phyloP scores from a whole-genome alignment of 2,113 vertebrate genomes.

The Coregonus clupeaformis region DNA sequence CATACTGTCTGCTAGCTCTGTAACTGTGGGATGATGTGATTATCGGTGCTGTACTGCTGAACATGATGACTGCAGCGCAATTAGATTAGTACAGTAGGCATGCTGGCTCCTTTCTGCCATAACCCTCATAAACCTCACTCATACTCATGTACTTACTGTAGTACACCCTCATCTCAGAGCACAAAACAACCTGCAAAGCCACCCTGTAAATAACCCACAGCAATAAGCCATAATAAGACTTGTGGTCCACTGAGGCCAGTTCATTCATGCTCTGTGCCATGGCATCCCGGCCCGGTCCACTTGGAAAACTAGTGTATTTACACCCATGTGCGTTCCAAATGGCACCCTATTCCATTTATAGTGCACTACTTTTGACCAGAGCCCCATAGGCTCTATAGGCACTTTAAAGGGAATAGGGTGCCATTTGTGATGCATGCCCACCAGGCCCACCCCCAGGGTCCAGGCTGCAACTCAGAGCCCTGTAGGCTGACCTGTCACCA shows the following conservation, averaged over 20 bases:
- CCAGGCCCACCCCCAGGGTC: background rate
- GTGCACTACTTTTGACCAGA: no score
- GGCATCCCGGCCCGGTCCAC: background rate
- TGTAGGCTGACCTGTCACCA: slow-evolving; percentile 13
- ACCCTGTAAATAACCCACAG: slow-evolving; percentile 3
- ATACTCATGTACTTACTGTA: slow-evolving; percentile 18
- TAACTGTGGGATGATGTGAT: slow-evolving; percentile 52
- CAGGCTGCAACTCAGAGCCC: background rate
- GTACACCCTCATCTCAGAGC: slow-evolving; percentile 32
- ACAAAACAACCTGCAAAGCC: slow-evolving; percentile 12
- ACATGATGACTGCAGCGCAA: slow-evolving; percentile 11
- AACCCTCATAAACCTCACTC: slow-evolving; percentile 34
- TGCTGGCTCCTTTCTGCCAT: slow-evolving; percentile 44
- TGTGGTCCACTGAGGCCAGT: background rate
- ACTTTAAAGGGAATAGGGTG: no score
- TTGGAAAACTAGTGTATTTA: background rate
- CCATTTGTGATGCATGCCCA: no score
- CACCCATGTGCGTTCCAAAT: background rate
- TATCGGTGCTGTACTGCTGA: slow-evolving; percentile 34
- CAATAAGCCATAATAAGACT: background rate
- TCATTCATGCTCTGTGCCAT: slow-evolving; percentile 22
- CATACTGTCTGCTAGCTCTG: slow-evolving; percentile 19
- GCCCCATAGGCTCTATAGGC: no score
- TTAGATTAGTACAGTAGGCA: slow-evolving; percentile 57
- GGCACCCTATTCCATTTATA: no score